Evolutionary conservation across 2,113 vertebrate genomes (phyloP).

Genomic region (Argyrosomus japonicus): DNA sequence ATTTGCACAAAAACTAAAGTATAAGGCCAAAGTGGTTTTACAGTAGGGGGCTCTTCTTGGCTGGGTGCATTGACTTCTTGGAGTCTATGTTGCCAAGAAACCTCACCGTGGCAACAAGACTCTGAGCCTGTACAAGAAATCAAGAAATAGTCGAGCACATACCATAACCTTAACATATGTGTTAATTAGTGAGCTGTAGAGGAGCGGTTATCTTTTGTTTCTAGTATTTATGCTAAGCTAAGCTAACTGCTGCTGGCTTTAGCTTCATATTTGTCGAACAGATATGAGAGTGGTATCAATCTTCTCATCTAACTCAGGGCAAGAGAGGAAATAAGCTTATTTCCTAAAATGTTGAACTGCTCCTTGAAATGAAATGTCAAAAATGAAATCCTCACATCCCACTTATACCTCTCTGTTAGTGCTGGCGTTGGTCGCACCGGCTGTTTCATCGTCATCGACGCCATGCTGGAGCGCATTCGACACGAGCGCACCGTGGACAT

Average conservation of each 20-base stretch:
- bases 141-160: neutral
- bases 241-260: neutral
- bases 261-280: neutral
- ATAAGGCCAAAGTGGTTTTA: neutral
- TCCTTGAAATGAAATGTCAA: neutral
- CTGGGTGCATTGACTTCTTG: neutral
- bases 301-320: neutral
- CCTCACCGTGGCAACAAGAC: neutral
- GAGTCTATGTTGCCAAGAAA: neutral
- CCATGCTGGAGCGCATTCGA: conserved; percentile 96
- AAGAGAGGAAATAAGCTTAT: neutral
- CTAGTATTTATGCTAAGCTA: no score
- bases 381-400: neutral
- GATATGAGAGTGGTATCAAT: neutral
- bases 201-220: neutral
- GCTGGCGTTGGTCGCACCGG: conserved; percentile 96
- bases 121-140: neutral
- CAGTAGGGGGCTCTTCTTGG: neutral
- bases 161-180: neutral
- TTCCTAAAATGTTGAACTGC: neutral
- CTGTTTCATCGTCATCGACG: conserved; percentile 98
- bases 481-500: conserved; percentile 97
- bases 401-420: conserved; percentile 69
- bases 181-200: neutral
- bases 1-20: neutral